A percentile compares a stretch with the other conserved stretches of the same genome.
Conservation (phyloP, 2,888 invertebrate genomes). For the Danaus chrysippus region DNA sequence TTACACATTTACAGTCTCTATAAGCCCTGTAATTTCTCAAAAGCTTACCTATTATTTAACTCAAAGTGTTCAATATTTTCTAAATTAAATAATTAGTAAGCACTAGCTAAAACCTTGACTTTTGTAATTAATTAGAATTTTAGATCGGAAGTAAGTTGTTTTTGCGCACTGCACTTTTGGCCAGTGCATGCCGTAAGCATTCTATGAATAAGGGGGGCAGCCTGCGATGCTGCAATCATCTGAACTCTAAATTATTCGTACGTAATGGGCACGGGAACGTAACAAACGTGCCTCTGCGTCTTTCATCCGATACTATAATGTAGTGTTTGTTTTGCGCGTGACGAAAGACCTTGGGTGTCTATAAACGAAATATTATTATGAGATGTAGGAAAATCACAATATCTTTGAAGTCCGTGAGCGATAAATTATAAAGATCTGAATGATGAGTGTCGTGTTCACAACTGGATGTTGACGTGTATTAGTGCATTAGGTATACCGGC, state of each 20-base stretch:
- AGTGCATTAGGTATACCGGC: constrained; percentile 58
- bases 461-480: constrained; percentile 42
- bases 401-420: constrained; percentile 2
- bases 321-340: constrained; percentile 12
- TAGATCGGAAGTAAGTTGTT: constrained; percentile 49
- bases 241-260: constrained; percentile 47
- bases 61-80: not conserved
- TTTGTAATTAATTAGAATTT: constrained; percentile 27
- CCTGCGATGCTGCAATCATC: constrained; percentile 50
- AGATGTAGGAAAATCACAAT: not conserved
- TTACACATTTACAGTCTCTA: too few species aligned
- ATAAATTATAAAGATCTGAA: not conserved
- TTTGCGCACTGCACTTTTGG: constrained; percentile 68
- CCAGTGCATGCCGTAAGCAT: constrained; percentile 44
- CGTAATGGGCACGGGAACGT: constrained; percentile 37
- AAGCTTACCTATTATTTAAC: constrained; percentile 32
- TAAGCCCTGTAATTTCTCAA: too few species aligned
- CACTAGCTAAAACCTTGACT: not conserved
- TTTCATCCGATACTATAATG: constrained; percentile 29
- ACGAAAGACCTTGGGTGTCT: constrained; percentile 6
- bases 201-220: constrained; percentile 54
- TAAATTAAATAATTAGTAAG: not conserved
- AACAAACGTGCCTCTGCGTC: constrained; percentile 31
- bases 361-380: constrained; percentile 1
- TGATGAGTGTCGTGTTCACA: constrained; percentile 6